Percentiles rank a stretch among this genome's conserved stretches.
Evolutionary conservation across 2,797 vertebrate species (phyloP).

Genomic region (Hydrolagus colliei): DNA sequence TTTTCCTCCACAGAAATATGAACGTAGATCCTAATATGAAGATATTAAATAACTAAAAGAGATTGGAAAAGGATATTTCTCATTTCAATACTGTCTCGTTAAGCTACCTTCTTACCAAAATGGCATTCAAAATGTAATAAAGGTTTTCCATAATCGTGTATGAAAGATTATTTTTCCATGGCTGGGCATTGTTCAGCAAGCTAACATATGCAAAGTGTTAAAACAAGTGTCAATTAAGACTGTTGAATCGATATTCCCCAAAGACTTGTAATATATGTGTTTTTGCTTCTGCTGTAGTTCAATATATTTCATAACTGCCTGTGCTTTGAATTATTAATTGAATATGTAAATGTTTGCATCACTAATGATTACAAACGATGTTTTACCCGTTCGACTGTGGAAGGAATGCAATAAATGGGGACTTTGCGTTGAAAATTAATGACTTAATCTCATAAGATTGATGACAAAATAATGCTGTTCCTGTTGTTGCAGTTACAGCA

Average conservation of each 20-base stretch:
- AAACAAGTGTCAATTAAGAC: constrained; percentile 11
- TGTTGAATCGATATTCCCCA: constrained; percentile 7
- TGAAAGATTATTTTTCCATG: not conserved
- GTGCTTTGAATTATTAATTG: constrained; percentile 28
- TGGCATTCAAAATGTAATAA: not conserved
- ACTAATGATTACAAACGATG: constrained; percentile 14
- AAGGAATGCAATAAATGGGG: not conserved
- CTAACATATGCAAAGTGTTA: not conserved
- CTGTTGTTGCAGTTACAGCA: not conserved
- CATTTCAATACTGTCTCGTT: not conserved
- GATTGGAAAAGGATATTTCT: not conserved
- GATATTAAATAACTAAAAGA: not conserved
- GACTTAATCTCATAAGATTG: constrained; percentile 20
- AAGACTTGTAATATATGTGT: constrained; percentile 5
- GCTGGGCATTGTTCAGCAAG: constrained; percentile 2
- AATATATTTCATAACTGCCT: constrained; percentile 8
- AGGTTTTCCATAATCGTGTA: not conserved
- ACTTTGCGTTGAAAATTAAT: constrained; percentile 23
- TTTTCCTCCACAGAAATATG: no score
- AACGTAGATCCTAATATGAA: not conserved
- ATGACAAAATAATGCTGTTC: constrained; percentile 20
- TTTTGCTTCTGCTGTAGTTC: constrained; percentile 1
- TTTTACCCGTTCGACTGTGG: not conserved
- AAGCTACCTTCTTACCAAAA: not conserved
- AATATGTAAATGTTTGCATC: constrained; percentile 28